phyloP scores from a whole-genome alignment of 2,888 invertebrate species.

The Eupithecia tripunctaria region DNA sequence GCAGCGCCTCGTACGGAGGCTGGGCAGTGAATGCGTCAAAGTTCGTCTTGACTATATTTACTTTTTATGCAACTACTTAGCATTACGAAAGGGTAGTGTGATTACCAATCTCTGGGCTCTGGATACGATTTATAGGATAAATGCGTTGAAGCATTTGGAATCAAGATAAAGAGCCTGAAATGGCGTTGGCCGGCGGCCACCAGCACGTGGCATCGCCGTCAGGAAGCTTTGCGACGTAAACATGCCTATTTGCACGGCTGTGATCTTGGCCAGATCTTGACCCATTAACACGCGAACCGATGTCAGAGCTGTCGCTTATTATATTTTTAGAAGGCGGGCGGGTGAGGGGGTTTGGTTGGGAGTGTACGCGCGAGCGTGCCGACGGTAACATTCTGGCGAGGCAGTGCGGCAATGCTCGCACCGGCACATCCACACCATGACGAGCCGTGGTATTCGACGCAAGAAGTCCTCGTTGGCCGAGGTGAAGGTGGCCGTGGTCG shows the following conservation, averaged over 20 bases:
- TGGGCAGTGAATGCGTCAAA: no score
- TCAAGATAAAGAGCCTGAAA: slow-evolving; percentile 37
- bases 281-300: slow-evolving; percentile 80
- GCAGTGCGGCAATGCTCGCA: slow-evolving; percentile 21
- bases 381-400: slow-evolving; percentile 57
- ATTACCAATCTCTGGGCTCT: not conserved
- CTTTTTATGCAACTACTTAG: not conserved
- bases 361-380: slow-evolving; percentile 59
- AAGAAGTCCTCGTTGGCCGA: slow-evolving; percentile 96
- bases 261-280: slow-evolving; percentile 85
- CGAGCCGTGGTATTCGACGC: slow-evolving; percentile 92
- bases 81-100: not conserved
- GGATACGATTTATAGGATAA: slow-evolving; percentile 22
- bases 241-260: slow-evolving; percentile 73
- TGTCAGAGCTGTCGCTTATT: slow-evolving; percentile 79
- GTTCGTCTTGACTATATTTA: no score
- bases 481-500: slow-evolving; percentile 95
- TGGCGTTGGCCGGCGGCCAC: slow-evolving; percentile 61
- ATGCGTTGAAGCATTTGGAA: slow-evolving; percentile 28
- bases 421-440: slow-evolving; percentile 77
- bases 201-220: slow-evolving; percentile 59
- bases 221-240: slow-evolving; percentile 74
- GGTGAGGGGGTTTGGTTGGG: slow-evolving; percentile 65
- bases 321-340: slow-evolving; percentile 76
- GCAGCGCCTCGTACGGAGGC: no score